phyloP scores from a whole-genome alignment of 2,888 invertebrate genomes.

The Synanthedon myopaeformis region DNA sequence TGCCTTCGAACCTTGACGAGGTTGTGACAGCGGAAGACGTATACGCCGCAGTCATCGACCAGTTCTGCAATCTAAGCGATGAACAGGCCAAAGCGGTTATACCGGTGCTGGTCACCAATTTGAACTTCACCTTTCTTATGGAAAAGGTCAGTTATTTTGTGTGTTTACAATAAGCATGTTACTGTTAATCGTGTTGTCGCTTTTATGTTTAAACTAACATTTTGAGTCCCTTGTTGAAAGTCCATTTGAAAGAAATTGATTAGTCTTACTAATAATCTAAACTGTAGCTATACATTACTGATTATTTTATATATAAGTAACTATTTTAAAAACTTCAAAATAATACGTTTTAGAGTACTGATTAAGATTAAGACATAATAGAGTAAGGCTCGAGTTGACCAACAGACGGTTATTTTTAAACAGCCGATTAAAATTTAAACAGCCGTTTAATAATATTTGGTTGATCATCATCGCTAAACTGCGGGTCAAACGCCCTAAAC shows the following conservation, averaged over 20 bases:
- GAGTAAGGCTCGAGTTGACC: no score
- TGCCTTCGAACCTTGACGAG: constrained; percentile 26
- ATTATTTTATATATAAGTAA: no score
- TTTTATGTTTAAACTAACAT: neutral
- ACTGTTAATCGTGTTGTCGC: neutral
- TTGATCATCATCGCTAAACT: no score
- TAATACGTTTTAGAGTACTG: no score
- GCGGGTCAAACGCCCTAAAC: no score
- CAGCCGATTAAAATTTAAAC: no score
- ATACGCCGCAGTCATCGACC: constrained; percentile 40
- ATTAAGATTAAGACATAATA: no score
- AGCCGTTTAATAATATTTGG: no score
- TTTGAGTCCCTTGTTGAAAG: neutral
- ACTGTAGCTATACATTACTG: no score
- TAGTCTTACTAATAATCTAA: no score
- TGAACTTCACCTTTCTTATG: constrained; percentile 44
- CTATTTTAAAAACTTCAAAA: no score
- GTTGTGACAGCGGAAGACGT: constrained; percentile 40
- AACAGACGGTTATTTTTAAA: no score
- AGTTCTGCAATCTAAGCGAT: constrained; percentile 57
- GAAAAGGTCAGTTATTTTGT: constrained; percentile 29
- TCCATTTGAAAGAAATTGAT: neutral
- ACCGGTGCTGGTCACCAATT: constrained; percentile 44
- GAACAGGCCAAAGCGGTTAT: constrained; percentile 42
- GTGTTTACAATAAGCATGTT: neutral